A percentile compares a stretch with the other conserved stretches of the same genome.
phyloP scores from a whole-genome alignment of 2,888 invertebrate species.

The Tridacna crocea region DNA sequence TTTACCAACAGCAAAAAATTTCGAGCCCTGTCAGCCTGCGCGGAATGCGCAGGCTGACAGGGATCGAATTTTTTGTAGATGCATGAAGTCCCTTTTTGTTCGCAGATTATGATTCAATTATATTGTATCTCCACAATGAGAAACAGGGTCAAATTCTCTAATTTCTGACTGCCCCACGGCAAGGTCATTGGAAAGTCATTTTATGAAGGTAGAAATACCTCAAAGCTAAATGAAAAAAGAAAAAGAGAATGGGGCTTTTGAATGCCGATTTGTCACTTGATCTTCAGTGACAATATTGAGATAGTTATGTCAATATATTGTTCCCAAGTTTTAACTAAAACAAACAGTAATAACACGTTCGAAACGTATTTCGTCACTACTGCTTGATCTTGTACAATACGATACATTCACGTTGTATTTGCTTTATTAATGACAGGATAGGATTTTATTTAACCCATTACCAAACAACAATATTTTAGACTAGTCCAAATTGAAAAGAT shows the following conservation, averaged over 20 bases:
- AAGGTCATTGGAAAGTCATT: slow-evolving; percentile 7
- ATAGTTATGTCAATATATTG: slow-evolving; percentile 4
- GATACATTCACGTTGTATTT: neutral
- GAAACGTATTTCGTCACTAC: neutral
- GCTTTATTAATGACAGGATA: neutral
- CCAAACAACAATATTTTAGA: no score
- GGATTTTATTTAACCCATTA: no score
- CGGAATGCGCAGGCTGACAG: no score
- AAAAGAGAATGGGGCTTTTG: slow-evolving; percentile 8
- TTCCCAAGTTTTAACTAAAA: slow-evolving; percentile 21
- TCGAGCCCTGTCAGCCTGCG: no score
- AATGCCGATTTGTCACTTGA: neutral
- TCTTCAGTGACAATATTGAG: slow-evolving; percentile 15
- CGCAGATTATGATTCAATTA: no score
- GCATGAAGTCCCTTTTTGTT: no score
- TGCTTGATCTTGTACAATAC: neutral
- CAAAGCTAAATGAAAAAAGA: slow-evolving; percentile 4
- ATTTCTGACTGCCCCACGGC: no score
- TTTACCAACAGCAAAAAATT: no score
- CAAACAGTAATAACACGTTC: slow-evolving; percentile 25
- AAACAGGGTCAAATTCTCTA: no score
- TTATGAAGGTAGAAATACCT: slow-evolving; percentile 7
- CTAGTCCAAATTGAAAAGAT: no score
- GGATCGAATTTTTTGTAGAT: no score
- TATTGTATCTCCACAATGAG: no score